A percentile compares a stretch with the other conserved stretches of the same genome.
phyloP scores from a whole-genome alignment of 2,888 invertebrate genomes.

The Metalampra italica region DNA sequence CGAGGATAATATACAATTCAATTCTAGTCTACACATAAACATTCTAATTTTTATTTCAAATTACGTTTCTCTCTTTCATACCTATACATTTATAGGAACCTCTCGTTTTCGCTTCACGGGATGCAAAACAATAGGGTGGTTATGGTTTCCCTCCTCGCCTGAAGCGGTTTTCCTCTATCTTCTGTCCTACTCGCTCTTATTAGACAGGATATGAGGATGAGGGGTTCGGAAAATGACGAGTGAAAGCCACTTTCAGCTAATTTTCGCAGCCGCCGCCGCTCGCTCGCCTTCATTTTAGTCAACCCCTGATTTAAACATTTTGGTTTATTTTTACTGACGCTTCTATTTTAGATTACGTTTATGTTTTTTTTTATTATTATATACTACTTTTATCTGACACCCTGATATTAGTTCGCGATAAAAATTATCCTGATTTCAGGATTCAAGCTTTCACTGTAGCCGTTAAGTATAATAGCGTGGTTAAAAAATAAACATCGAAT shows the following conservation, averaged over 20 bases:
- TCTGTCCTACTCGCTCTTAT: conserved; percentile 37
- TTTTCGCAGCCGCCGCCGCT: conserved; percentile 58
- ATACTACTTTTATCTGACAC: no score
- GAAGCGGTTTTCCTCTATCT: conserved; percentile 57
- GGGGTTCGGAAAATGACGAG: conserved; percentile 34
- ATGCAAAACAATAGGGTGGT: conserved; percentile 75
- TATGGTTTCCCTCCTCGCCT: conserved; percentile 67
- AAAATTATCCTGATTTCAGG: no score
- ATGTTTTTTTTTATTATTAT: neutral
- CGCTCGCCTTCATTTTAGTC: conserved; percentile 46
- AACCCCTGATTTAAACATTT: conserved; percentile 39
- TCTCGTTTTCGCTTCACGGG: conserved; percentile 19
- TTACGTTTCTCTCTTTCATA: conserved; percentile 43
- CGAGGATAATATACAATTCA: neutral
- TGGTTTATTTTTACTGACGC: conserved; percentile 37
- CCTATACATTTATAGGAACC: conserved; percentile 28
- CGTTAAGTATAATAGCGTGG: no score
- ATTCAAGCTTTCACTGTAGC: no score
- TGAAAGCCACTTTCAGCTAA: conserved; percentile 72
- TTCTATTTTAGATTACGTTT: conserved; percentile 1
- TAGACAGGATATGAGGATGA: conserved; percentile 29
- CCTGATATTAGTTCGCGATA: neutral
- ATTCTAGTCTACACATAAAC: neutral
- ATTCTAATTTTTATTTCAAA: conserved; percentile 51
- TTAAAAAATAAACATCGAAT: no score